Conservation (phyloP, 2,797 vertebrate genomes). For the Pelodytes ibericus region DNA sequence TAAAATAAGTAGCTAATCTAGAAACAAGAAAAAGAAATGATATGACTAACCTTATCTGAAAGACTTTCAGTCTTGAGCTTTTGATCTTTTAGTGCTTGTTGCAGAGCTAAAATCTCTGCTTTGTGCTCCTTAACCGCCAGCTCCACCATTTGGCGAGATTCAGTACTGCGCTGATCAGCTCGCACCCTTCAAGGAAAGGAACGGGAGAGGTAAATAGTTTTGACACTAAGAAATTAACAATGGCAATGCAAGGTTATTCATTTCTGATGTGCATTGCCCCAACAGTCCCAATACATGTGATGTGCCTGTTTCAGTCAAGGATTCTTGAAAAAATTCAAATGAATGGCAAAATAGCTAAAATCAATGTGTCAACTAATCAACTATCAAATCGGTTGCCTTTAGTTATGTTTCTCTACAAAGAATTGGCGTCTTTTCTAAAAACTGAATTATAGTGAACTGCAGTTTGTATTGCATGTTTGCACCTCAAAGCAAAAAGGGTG, state of each 20-base stretch:
- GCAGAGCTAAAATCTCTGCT: constrained; percentile 91
- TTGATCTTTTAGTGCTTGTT: constrained; percentile 96
- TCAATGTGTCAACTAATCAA: too few relatives aligned
- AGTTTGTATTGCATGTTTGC: too few relatives aligned
- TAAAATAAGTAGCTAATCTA: not conserved
- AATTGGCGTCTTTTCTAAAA: too few relatives aligned
- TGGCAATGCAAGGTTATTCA: not conserved
- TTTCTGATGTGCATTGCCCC: not conserved
- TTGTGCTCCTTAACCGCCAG: constrained; percentile 97
- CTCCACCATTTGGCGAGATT: constrained; percentile 94
- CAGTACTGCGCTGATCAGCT: constrained; percentile 91
- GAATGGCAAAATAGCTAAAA: too few relatives aligned
- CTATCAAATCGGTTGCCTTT: too few relatives aligned
- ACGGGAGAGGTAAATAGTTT: not conserved
- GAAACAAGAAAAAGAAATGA: constrained; percentile 1
- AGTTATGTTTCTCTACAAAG: too few relatives aligned
- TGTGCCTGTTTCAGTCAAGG: too few relatives aligned
- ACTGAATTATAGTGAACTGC: too few relatives aligned
- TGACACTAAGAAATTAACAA: not conserved
- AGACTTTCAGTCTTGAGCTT: constrained; percentile 96
- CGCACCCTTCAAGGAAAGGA: constrained; percentile 74
- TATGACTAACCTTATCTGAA: constrained; percentile 86
- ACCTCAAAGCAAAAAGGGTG: too few relatives aligned
- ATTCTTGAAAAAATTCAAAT: too few relatives aligned
- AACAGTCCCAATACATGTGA: too few relatives aligned